These are phyloP conservation scores for Tineola bisselliella DNA, from an alignment of 2,888 invertebrate species.

Conservation along the genomic window DNA sequence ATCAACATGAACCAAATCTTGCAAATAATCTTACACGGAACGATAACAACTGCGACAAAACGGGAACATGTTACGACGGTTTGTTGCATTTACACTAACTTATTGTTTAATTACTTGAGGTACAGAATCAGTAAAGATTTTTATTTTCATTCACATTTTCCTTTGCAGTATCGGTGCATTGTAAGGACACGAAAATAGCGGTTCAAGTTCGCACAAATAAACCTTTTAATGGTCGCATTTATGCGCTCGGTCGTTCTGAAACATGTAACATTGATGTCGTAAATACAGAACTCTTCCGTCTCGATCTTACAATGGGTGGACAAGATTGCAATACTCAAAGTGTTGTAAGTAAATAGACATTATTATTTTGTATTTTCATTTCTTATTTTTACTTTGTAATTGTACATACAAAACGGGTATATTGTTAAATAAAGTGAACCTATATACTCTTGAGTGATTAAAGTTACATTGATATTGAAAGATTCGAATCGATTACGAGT, in stretches of 20 bases:
- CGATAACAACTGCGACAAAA: slow-evolving; percentile 91
- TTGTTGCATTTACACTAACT: slow-evolving; percentile 27
- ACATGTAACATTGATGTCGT: slow-evolving; percentile 95
- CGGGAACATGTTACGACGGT: slow-evolving; percentile 96
- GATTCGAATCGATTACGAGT: too few species aligned
- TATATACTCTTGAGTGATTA: too few species aligned
- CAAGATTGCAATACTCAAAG: slow-evolving; percentile 97
- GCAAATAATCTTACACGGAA: slow-evolving; percentile 77
- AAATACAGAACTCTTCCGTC: slow-evolving; percentile 90
- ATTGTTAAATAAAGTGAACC: too few species aligned
- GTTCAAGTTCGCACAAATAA: slow-evolving; percentile 93
- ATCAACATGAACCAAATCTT: slow-evolving; percentile 77
- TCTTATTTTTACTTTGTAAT: too few species aligned
- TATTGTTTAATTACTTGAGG: neutral
- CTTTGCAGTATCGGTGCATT: slow-evolving; percentile 87
- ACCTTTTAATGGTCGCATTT: slow-evolving; percentile 94
- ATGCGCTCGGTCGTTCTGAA: slow-evolving; percentile 91
- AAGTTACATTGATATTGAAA: too few species aligned
- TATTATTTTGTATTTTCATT: too few species aligned
- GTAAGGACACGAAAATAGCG: slow-evolving; percentile 93
- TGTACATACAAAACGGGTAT: too few species aligned
- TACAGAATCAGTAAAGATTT: too few species aligned
- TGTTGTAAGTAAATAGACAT: slow-evolving; percentile 78
- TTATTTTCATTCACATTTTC: neutral
- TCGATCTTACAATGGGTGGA: slow-evolving; percentile 92